phyloP scores from a whole-genome alignment of 1,140 invertebrate genomes.

The Drosophila navojoa region DNA sequence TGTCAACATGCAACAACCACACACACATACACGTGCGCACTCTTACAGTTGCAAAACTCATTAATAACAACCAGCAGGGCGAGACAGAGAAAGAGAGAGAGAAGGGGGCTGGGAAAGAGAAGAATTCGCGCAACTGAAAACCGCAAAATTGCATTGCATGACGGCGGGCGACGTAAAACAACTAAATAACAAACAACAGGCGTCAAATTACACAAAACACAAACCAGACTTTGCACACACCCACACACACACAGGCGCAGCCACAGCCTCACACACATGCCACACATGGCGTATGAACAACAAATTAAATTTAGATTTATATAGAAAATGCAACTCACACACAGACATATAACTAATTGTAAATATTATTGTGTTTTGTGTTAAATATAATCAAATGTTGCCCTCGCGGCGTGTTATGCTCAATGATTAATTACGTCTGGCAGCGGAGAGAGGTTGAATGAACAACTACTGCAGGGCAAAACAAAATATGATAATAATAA shows the following conservation, averaged over 20 bases:
- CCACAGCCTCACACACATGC: slow-evolving; percentile 51
- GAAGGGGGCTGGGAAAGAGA: not conserved
- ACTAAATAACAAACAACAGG: slow-evolving; percentile 82
- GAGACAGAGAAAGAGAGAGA: too few species aligned
- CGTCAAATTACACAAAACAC: slow-evolving; percentile 79
- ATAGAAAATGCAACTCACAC: not conserved
- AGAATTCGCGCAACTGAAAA: slow-evolving; percentile 45
- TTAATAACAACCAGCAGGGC: slow-evolving; percentile 58
- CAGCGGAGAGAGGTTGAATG: not conserved
- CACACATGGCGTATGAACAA: slow-evolving; percentile 49
- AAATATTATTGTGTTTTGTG: slow-evolving; percentile 35
- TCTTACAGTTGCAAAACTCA: slow-evolving; percentile 60
- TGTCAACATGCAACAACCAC: slow-evolving; percentile 21
- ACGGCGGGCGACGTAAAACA: slow-evolving; percentile 67
- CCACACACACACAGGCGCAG: slow-evolving; percentile 18
- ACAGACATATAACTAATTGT: not conserved
- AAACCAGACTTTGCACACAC: slow-evolving; percentile 50
- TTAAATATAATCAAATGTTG: slow-evolving; percentile 78
- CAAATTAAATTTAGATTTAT: slow-evolving; percentile 81
- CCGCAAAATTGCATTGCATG: slow-evolving; percentile 82
- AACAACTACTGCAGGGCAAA: slow-evolving; percentile 6
- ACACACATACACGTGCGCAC: slow-evolving; percentile 17
- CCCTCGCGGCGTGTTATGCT: slow-evolving; percentile 54
- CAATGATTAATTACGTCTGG: slow-evolving; percentile 77
- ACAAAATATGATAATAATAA: not conserved